phyloP scores from a whole-genome alignment of 2,113 vertebrate genomes.

The Heterotis niloticus region DNA sequence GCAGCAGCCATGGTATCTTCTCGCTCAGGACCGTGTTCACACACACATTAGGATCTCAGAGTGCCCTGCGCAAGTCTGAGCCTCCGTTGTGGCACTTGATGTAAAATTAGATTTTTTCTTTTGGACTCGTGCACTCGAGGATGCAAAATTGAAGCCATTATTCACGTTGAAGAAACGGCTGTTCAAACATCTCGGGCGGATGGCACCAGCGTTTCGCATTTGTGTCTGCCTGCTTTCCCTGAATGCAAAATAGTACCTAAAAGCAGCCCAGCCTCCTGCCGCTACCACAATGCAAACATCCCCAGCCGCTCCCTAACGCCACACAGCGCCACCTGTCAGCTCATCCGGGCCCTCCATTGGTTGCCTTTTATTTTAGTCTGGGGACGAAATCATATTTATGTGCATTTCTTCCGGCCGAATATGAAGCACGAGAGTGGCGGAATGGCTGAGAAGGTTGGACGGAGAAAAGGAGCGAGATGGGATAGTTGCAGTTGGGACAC shows the following conservation, averaged over 20 bases:
- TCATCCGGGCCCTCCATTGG: not conserved
- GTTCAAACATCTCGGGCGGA: not conserved
- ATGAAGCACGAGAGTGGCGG: not conserved
- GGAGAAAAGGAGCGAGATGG: not conserved
- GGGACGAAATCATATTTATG: not conserved
- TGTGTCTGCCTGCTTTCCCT: not conserved
- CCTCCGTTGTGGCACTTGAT: not conserved
- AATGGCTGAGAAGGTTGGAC: not conserved
- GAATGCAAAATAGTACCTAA: not conserved
- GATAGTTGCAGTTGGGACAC: not conserved
- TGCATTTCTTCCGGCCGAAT: not conserved
- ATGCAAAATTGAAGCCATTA: not conserved
- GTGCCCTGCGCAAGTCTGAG: not conserved
- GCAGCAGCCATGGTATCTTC: too few relatives aligned
- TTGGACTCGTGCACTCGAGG: not conserved
- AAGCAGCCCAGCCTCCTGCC: not conserved
- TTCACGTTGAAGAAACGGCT: not conserved
- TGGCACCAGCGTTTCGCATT: not conserved
- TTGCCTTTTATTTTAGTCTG: slow-evolving; percentile 6
- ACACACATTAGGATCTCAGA: not conserved
- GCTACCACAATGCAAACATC: not conserved
- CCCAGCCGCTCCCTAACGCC: not conserved
- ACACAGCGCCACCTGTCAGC: not conserved
- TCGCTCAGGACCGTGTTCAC: too few relatives aligned
- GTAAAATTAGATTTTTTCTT: not conserved